Conservation (phyloP, 1,140 invertebrate species). For the Eufriesea mexicana region DNA sequence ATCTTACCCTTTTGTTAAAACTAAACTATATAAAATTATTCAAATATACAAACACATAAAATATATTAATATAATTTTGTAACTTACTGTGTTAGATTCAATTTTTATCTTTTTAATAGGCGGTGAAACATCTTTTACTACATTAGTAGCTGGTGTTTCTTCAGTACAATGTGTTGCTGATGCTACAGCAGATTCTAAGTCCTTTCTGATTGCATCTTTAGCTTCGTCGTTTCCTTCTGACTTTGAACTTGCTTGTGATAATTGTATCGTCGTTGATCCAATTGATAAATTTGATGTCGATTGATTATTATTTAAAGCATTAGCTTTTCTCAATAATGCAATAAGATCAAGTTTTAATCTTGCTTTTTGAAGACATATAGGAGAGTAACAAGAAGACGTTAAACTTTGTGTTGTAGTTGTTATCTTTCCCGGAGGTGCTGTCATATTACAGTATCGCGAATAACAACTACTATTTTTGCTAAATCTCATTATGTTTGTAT, state of each 20-base stretch:
- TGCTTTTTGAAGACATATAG: conserved; percentile 87
- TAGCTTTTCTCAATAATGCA: conserved; percentile 85
- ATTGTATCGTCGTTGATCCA: background rate
- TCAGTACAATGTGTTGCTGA: conserved; percentile 83
- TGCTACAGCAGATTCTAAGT: conserved; percentile 84
- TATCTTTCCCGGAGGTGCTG: conserved; percentile 66
- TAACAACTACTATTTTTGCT: conserved; percentile 88
- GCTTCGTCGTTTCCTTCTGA: conserved; percentile 67
- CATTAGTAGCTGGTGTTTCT: conserved; percentile 79
- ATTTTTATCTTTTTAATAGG: conserved; percentile 73
- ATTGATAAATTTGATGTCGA: conserved; percentile 25
- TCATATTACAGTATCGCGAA: conserved; percentile 86
- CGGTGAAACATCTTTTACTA: conserved; percentile 63
- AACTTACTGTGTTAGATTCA: conserved; percentile 63
- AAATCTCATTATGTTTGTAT: conserved; percentile 85
- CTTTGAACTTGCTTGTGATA: conserved; percentile 56
- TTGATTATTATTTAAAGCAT: conserved; percentile 78
- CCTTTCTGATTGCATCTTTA: conserved; percentile 84
- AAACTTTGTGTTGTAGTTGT: conserved; percentile 82
- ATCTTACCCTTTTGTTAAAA: conserved; percentile 42
- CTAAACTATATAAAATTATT: background rate
- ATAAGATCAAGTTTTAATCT: conserved; percentile 87
- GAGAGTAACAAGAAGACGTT: conserved; percentile 89
- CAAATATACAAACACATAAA: background rate
- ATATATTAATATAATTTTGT: background rate